A percentile compares a stretch with the other conserved stretches of the same genome.
Evolutionary conservation across 2,113 vertebrate genomes (phyloP).

Genomic region (Fukomys damarensis): DNA sequence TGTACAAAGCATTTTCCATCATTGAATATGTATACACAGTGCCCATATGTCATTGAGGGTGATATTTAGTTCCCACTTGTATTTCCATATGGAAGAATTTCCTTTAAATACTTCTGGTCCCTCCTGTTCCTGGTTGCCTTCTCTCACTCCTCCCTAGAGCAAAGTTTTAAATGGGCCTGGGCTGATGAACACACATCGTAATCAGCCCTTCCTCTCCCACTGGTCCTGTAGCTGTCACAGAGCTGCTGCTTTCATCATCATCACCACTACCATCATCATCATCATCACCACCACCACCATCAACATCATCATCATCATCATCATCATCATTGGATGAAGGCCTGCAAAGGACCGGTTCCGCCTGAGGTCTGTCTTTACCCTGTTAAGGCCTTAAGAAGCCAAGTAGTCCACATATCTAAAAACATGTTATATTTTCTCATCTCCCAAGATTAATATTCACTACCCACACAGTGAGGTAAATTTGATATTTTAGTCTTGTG

Average conservation of each 20-base stretch:
- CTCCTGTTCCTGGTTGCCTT: not conserved
- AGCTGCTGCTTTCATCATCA: not conserved
- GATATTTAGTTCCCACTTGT: not conserved
- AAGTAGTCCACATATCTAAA: not conserved
- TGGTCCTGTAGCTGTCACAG: not conserved
- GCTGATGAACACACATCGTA: not conserved
- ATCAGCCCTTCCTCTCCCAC: not conserved
- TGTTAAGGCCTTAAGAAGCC: not conserved
- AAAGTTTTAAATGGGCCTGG: not conserved
- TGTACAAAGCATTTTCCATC: not conserved
- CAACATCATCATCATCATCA: accelerated
- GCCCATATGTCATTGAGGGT: not conserved
- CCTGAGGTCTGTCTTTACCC: not conserved
- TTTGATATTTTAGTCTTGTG: not conserved
- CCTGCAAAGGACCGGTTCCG: not conserved
- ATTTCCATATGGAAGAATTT: not conserved
- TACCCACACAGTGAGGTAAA: not conserved
- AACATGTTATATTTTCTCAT: not conserved
- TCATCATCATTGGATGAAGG: too few species aligned
- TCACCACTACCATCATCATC: too few species aligned
- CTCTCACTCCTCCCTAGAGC: not conserved
- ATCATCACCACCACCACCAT: not conserved
- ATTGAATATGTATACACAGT: not conserved
- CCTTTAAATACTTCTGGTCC: not conserved
- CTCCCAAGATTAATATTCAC: not conserved